Evolutionary conservation across 2,888 invertebrate genomes (phyloP), one percentile per base, ranked within the genome.

Genomic region (Nycteola revayana): DNA sequence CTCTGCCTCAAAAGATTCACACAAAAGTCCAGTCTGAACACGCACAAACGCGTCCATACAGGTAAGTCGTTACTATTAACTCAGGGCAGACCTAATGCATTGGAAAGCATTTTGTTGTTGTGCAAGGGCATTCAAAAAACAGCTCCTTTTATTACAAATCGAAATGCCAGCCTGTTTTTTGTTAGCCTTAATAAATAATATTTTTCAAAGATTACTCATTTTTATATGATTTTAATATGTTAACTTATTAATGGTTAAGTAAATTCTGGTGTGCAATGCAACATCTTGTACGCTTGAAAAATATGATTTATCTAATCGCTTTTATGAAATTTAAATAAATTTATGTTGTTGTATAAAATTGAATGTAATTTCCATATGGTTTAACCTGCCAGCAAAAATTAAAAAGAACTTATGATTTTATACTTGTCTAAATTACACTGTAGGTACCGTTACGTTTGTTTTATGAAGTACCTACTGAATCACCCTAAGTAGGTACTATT

Each of bases 31-130:
- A 94, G 94, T 64, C 89, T 94, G 55, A 94, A 94, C 74, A 94
- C 94, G 67, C 94, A 94, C 88, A 94, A 94, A 81, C 91, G 94
- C 50, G 93, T 94, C 27, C 94, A 94, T 75, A 93, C 94, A 54
- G 90, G 90, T 90, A 60, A 85, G 89, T 86, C 28, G 14, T 14
- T 33, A 32, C 32, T 35, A 32, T 28, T 32, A 10, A 10, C 28
- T 31, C 43, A 30, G 40, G 27, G 36, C 28, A 31, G 32, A 39
- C 10, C 39, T 38, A 39, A 33, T 39, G 43, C 50, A 47, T 45
- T 25, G 30, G 14, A 14, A 42, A 37, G 44, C 42, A 44, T 42
- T 36, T 57, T 41, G 28, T 14, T 56, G 46, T 56, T 47, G 39
- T 52, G 32, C 22, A 34, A 26, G 31, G 49, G 53, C 48, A 38